A percentile compares a stretch with the other conserved stretches of the same genome.
Conservation (phyloP, 2,113 vertebrate species). For the Platichthys flesus region DNA sequence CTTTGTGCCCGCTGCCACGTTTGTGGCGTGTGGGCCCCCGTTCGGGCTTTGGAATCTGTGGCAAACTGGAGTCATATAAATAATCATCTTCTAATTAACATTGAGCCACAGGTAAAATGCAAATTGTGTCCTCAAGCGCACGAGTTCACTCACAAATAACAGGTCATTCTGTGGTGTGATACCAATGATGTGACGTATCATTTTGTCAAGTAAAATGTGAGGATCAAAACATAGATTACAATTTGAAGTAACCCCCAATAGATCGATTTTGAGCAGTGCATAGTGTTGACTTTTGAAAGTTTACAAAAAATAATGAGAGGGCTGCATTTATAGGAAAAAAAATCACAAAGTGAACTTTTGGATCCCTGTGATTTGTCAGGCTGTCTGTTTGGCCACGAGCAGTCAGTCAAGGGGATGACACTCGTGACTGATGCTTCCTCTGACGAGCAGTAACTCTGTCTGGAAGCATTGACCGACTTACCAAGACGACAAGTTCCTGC, state of each 20-base stretch:
- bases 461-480: not conserved
- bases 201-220: not conserved
- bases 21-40: not conserved
- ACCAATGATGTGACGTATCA: not conserved
- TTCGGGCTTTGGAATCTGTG: constrained; percentile 8
- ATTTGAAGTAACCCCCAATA: not conserved
- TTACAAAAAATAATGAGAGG: constrained; percentile 5
- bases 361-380: constrained; percentile 1
- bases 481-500: not conserved
- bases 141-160: not conserved
- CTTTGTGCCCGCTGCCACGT: constrained; percentile 54
- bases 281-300: no score
- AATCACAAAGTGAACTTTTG: constrained; percentile 26
- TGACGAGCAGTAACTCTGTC: not conserved
- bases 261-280: not conserved
- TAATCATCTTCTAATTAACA: not conserved
- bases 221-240: not conserved
- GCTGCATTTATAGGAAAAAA: not conserved
- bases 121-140: not conserved
- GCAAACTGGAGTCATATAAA: constrained; percentile 3
- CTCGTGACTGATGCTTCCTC: constrained; percentile 14
- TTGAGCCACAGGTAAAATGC: not conserved
- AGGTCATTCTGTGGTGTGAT: not conserved
- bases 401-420: constrained; percentile 9
- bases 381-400: constrained; percentile 18